Evolutionary conservation across 2,113 vertebrate genomes (phyloP).

Genomic region (Vimba vimba): DNA sequence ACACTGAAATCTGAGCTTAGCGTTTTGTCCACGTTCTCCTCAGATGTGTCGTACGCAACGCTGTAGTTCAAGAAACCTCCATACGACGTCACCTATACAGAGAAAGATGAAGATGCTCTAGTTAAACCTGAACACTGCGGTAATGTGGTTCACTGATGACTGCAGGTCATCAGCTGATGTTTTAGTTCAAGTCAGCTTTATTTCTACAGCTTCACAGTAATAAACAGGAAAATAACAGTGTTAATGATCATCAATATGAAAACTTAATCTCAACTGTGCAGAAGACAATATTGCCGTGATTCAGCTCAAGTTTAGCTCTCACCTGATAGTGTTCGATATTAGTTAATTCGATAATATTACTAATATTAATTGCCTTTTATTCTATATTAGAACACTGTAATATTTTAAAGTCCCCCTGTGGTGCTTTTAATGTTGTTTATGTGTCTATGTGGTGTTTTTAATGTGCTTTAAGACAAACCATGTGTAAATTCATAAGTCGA

Average conservation of each 20-base stretch:
- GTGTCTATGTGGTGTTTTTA: too few species aligned
- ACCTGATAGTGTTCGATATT: too few species aligned
- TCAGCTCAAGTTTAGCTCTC: neutral
- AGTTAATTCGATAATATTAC: too few species aligned
- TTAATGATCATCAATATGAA: neutral
- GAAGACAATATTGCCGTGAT: neutral
- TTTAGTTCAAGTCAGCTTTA: too few species aligned
- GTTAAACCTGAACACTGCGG: neutral
- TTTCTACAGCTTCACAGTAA: neutral
- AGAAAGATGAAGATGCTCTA: neutral
- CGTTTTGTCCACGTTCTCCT: slow-evolving; percentile 74
- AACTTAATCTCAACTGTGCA: neutral
- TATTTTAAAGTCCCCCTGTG: too few species aligned
- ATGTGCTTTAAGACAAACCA: too few species aligned
- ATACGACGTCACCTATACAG: slow-evolving; percentile 78
- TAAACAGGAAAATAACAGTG: neutral
- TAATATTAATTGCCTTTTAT: too few species aligned
- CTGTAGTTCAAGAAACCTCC: slow-evolving; percentile 83
- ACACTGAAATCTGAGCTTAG: slow-evolving; percentile 76
- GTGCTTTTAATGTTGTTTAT: too few species aligned
- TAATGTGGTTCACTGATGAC: neutral
- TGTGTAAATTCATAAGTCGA: too few species aligned
- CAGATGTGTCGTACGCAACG: slow-evolving; percentile 78
- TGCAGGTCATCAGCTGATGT: neutral
- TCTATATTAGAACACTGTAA: too few species aligned